These are phyloP conservation scores for Eugnorisma glareosa DNA, from an alignment of 2,888 invertebrate species.

Conservation along the genomic window DNA sequence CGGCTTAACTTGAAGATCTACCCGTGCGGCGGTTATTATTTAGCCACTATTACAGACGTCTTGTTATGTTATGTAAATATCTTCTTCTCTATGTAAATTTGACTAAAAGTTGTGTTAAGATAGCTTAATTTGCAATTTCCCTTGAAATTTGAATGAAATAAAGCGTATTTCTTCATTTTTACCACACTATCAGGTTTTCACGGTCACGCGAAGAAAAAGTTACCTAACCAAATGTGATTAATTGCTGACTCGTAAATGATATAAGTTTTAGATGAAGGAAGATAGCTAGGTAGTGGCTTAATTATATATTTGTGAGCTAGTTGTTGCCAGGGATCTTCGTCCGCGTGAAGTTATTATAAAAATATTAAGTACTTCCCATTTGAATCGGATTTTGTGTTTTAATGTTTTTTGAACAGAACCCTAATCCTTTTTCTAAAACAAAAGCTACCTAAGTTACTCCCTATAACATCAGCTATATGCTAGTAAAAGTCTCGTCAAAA, in stretches of 20 bases:
- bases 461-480: no score
- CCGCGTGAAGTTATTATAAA: no score
- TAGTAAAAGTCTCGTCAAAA: no score
- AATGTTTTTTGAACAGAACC: no score
- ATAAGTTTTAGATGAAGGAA: no score
- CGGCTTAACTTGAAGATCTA: not conserved
- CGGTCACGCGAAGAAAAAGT: not conserved
- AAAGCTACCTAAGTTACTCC: no score
- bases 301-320: no score
- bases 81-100: not conserved
- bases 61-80: not conserved
- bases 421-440: no score
- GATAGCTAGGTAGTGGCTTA: not conserved
- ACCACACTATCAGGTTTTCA: not conserved
- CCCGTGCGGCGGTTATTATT: not conserved
- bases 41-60: not conserved
- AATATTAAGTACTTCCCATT: no score
- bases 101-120: not conserved
- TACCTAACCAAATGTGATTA: not conserved
- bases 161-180: not conserved
- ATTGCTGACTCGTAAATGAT: not conserved
- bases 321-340: no score
- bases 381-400: no score
- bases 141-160: conserved; percentile 3
- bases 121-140: conserved; percentile 1